Conservation (phyloP, 2,113 vertebrate species). For the Chaenogobius annularis region DNA sequence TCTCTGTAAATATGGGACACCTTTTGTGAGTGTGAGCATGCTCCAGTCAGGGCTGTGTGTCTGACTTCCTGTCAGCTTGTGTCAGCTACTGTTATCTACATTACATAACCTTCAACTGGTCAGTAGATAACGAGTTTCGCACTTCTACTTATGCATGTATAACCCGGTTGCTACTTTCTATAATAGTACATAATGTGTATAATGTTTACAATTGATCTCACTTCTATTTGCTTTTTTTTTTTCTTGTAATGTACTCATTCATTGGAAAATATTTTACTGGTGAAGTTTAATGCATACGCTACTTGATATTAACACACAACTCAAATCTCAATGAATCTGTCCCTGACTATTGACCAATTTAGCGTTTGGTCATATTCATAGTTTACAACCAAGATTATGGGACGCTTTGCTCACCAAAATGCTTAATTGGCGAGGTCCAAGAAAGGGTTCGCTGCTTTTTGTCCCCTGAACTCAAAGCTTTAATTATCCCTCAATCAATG, state of each 20-base stretch:
- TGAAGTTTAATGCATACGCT: background rate
- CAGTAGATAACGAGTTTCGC: conserved; percentile 19
- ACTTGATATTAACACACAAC: background rate
- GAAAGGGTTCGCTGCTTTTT: conserved; percentile 28
- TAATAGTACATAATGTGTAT: background rate
- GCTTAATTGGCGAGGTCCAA: conserved; percentile 43
- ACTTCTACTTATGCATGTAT: background rate
- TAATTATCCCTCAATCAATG: conserved; percentile 63
- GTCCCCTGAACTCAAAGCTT: conserved; percentile 54
- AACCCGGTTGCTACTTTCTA: background rate
- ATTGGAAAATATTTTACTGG: background rate
- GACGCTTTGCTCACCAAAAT: conserved; percentile 39
- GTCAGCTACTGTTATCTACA: conserved; percentile 18
- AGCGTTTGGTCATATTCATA: background rate
- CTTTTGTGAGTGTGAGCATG: conserved; percentile 31
- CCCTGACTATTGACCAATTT: background rate
- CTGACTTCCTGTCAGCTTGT: conserved; percentile 35
- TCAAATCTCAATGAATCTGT: background rate
- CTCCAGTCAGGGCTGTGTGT: conserved; percentile 22
- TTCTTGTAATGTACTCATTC: background rate
- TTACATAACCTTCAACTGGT: conserved; percentile 23
- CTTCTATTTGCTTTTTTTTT: background rate
- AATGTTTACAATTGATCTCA: background rate
- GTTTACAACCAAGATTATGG: background rate
- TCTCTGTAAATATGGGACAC: conserved; percentile 41